A percentile compares a stretch with the other conserved stretches of the same genome.
phyloP scores from a whole-genome alignment of 2,113 vertebrate genomes.

The Asarcornis scutulata region DNA sequence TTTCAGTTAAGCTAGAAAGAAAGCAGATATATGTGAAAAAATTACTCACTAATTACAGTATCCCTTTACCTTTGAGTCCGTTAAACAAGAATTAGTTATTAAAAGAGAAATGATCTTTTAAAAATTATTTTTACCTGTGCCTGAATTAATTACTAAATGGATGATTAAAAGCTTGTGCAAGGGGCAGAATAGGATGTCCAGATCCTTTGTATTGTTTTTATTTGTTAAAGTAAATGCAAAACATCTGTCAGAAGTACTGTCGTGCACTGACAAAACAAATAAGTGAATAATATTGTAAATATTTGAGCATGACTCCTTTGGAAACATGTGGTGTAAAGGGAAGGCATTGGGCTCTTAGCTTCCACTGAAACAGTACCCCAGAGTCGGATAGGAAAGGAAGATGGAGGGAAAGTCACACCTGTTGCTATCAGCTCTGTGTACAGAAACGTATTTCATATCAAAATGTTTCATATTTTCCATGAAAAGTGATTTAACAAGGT shows the following conservation, averaged over 20 bases:
- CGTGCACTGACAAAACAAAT: background rate
- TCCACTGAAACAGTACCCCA: background rate
- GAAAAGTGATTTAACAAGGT: no score
- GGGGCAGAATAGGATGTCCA: background rate
- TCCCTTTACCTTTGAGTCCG: background rate
- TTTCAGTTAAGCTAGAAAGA: constrained; percentile 88
- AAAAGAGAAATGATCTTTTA: constrained; percentile 16
- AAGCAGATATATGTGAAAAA: constrained; percentile 21
- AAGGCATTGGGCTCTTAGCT: background rate
- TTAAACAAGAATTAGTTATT: background rate
- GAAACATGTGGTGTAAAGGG: background rate
- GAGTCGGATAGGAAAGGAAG: background rate
- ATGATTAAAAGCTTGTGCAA: background rate
- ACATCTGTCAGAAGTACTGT: background rate
- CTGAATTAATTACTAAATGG: background rate
- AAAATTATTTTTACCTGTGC: background rate
- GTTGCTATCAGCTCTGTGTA: background rate
- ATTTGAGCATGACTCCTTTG: background rate
- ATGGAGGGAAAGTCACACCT: background rate
- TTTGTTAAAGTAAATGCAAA: background rate
- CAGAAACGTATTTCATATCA: background rate
- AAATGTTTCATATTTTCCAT: no score
- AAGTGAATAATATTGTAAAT: background rate
- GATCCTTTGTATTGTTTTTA: background rate
- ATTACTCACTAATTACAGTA: background rate